phyloP scores from a whole-genome alignment of 2,797 vertebrate species.

The Anguilla pacifica region DNA sequence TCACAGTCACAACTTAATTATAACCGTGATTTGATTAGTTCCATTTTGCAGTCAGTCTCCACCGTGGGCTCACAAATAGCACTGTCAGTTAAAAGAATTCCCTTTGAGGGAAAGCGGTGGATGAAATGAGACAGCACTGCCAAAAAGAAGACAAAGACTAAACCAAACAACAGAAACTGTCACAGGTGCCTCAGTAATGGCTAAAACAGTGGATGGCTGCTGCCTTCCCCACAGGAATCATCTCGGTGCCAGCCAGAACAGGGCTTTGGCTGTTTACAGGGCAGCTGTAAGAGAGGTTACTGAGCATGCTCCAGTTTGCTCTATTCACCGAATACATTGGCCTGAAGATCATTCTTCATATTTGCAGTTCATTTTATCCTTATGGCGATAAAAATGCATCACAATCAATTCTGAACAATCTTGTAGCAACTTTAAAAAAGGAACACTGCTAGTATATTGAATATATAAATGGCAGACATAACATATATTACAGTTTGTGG shows the following conservation, averaged over 20 bases:
- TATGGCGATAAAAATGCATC: not conserved
- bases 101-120: constrained; percentile 82
- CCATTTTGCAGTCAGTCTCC: constrained; percentile 72
- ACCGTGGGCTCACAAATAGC: constrained; percentile 74
- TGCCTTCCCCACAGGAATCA: constrained; percentile 78
- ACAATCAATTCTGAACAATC: not conserved
- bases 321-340: constrained; percentile 81
- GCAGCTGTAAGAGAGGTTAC: constrained; percentile 69
- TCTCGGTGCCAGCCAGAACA: constrained; percentile 79
- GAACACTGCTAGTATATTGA: not conserved
- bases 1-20: constrained; percentile 65
- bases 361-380: not conserved
- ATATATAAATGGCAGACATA: not conserved
- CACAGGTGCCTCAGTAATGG: constrained; percentile 83
- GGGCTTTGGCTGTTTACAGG: constrained; percentile 83
- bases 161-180: constrained; percentile 72
- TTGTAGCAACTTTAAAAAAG: not conserved
- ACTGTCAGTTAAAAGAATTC: constrained; percentile 83
- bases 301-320: constrained; percentile 79
- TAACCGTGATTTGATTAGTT: constrained; percentile 64
- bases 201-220: constrained; percentile 81
- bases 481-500: not conserved
- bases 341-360: constrained; percentile 73
- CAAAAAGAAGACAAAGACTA: constrained; percentile 69
- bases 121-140: constrained; percentile 81